Conservation (phyloP, 1,140 invertebrate species). For the Caenorhabditis remanei region DNA sequence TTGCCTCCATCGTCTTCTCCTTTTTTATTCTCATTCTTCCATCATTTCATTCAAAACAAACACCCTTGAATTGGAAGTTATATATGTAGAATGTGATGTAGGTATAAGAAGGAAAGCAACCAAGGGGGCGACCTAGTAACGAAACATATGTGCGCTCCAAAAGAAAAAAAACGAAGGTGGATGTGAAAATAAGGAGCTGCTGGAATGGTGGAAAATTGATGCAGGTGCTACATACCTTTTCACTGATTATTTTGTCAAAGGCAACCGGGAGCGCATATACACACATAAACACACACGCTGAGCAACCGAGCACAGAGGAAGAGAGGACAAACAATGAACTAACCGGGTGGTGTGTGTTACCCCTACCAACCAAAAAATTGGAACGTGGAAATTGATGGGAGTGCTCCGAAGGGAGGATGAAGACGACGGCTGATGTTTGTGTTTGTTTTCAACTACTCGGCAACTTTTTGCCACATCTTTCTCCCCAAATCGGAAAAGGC, state of each 20-base stretch:
- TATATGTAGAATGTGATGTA: conserved; percentile 8
- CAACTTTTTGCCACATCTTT: conserved; percentile 20
- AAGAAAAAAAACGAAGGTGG: neutral
- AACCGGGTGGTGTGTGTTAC: conserved; percentile 52
- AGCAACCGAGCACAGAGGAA: conserved; percentile 12
- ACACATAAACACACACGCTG: conserved; percentile 13
- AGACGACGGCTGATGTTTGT: conserved; percentile 27
- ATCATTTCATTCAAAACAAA: conserved; percentile 42
- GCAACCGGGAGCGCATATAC: conserved; percentile 28
- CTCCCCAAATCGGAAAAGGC: neutral
- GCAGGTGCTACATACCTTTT: conserved; percentile 48
- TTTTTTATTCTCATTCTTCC: neutral
- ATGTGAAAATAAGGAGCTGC: neutral
- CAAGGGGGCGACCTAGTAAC: neutral
- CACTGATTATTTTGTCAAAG: conserved; percentile 57
- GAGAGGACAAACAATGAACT: conserved; percentile 49
- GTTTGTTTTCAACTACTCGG: conserved; percentile 53
- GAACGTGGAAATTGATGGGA: neutral
- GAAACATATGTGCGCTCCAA: conserved; percentile 1
- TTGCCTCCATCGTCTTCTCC: conserved; percentile 31
- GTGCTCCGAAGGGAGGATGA: neutral
- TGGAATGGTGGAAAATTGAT: neutral
- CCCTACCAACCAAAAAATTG: conserved; percentile 30
- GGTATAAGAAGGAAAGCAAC: neutral
- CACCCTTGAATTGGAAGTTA: conserved; percentile 51